A percentile compares a stretch with the other conserved stretches of the same genome.
phyloP scores from a whole-genome alignment of 92 coral and sea anemone genomes.

The Actinostola sp. region DNA sequence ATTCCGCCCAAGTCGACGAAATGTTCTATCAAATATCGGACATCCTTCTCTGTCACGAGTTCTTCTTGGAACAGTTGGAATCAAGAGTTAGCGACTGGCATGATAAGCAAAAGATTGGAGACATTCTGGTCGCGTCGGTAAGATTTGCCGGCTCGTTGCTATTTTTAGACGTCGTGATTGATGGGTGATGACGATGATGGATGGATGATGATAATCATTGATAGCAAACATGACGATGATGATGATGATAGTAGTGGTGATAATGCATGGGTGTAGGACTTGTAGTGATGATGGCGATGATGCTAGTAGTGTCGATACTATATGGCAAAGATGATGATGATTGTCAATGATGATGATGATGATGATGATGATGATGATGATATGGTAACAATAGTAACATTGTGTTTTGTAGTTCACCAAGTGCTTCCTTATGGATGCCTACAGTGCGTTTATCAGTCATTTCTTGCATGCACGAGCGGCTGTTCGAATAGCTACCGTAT shows the following conservation, averaged over 20 bases:
- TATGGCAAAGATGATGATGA: neutral
- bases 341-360: neutral
- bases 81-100: slow-evolving; percentile 91
- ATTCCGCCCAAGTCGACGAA: slow-evolving; percentile 92
- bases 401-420: slow-evolving; percentile 83
- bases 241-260: neutral
- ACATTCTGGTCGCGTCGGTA: slow-evolving; percentile 95
- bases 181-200: slow-evolving; percentile 10
- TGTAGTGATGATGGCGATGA: too few species aligned
- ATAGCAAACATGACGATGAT: too few species aligned
- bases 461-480: slow-evolving; percentile 95
- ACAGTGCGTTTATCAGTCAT: slow-evolving; percentile 94
- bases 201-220: too few species aligned
- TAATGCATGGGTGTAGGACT: too few species aligned
- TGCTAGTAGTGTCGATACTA: too few species aligned
- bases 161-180: neutral
- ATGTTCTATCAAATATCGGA: slow-evolving; percentile 99
- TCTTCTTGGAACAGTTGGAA: slow-evolving; percentile 87
- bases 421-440: slow-evolving; percentile 95
- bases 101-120: slow-evolving; percentile 96
- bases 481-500: slow-evolving; percentile 81
- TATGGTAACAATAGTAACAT: neutral
- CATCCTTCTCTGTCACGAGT: slow-evolving; percentile 89
- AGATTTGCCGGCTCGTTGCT: slow-evolving; percentile 14
- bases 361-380: neutral